These are phyloP conservation scores for Barbus barbus DNA, from an alignment of 2,113 vertebrate species.

Conservation along the genomic window DNA sequence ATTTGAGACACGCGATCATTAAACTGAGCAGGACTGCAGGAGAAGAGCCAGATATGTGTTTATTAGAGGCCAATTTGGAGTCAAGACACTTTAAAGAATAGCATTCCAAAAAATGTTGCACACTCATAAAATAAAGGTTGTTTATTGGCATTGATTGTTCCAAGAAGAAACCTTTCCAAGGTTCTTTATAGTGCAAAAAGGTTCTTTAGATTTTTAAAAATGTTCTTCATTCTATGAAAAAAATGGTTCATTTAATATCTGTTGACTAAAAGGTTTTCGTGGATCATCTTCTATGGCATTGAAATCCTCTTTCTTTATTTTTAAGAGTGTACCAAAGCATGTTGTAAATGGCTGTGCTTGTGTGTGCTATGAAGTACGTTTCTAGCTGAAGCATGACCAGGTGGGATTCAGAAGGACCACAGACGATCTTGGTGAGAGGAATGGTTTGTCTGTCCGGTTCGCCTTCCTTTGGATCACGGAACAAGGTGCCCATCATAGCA, in stretches of 20 bases:
- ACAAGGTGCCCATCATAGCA: constrained; percentile 87
- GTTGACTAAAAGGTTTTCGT: too few species aligned
- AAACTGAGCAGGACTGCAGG: constrained; percentile 78
- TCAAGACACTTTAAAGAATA: background rate
- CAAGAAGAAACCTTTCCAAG: too few species aligned
- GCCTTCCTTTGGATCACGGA: constrained; percentile 77
- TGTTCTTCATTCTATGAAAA: too few species aligned
- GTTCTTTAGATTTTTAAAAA: too few species aligned
- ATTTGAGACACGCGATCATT: constrained; percentile 88
- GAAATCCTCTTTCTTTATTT: too few species aligned
- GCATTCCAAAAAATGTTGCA: too few species aligned
- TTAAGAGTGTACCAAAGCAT: background rate
- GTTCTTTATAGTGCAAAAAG: too few species aligned
- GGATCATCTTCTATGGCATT: too few species aligned
- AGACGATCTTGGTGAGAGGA: constrained; percentile 81
- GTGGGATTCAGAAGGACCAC: constrained; percentile 88
- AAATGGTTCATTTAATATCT: too few species aligned
- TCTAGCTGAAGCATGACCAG: constrained; percentile 91
- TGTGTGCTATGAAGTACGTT: constrained; percentile 68
- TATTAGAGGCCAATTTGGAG: background rate
- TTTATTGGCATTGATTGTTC: too few species aligned
- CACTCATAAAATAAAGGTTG: too few species aligned
- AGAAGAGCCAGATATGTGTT: background rate
- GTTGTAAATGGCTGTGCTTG: background rate
- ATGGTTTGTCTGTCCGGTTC: constrained; percentile 83